These are phyloP conservation scores for Anoplophora glabripennis DNA, from an alignment of 1,140 invertebrate genomes.

Conservation along the genomic window DNA sequence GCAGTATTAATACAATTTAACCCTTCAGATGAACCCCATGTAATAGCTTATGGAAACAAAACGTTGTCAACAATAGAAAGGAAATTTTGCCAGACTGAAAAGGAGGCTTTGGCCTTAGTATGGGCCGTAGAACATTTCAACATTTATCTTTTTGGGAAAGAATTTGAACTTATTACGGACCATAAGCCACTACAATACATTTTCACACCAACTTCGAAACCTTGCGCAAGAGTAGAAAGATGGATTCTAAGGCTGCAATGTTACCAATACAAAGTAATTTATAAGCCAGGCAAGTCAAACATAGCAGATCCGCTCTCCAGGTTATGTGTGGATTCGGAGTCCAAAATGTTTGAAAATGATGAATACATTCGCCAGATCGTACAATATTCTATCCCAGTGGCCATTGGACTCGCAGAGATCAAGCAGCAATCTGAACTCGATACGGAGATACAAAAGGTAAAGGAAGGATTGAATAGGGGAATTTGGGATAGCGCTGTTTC, in stretches of 20 bases:
- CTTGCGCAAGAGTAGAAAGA: background rate
- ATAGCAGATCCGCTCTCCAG: no score
- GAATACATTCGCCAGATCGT: slow-evolving; percentile 6
- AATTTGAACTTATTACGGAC: background rate
- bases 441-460: no score
- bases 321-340: no score
- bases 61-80: background rate
- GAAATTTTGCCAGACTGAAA: slow-evolving; percentile 1
- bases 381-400: background rate
- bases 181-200: slow-evolving; percentile 17
- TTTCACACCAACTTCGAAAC: slow-evolving; percentile 11
- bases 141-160: background rate
- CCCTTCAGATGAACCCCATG: background rate
- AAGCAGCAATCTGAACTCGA: background rate
- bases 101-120: background rate
- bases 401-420: background rate
- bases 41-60: slow-evolving; percentile 3
- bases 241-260: background rate
- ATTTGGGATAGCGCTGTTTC: no score
- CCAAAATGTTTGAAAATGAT: background rate
- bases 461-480: no score
- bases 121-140: background rate
- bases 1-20: slow-evolving; percentile 30
- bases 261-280: background rate
- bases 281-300: no score